These are phyloP conservation scores for Promerops cafer DNA, from an alignment of 2,113 vertebrate species.

Conservation along the genomic window DNA sequence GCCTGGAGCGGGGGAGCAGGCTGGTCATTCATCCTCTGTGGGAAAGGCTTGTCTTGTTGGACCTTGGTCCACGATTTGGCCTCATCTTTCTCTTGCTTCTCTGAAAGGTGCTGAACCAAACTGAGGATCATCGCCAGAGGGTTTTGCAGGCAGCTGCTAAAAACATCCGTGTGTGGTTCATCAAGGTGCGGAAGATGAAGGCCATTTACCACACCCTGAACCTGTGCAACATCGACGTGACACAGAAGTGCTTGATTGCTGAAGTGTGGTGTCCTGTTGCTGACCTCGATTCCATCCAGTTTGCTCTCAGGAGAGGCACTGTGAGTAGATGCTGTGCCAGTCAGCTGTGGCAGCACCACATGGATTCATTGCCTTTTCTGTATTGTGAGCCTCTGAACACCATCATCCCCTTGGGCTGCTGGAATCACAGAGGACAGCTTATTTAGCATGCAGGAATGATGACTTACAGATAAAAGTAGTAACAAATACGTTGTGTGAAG, in stretches of 20 bases:
- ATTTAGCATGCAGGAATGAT: background rate
- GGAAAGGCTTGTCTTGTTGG: background rate
- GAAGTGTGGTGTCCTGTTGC: conserved; percentile 97
- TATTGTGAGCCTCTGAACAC: background rate
- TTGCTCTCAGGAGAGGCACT: conserved; percentile 94
- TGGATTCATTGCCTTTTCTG: background rate
- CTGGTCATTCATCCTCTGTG: fast-evolving
- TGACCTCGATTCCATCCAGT: conserved; percentile 97
- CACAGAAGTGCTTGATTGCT: conserved; percentile 97
- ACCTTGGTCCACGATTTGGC: background rate
- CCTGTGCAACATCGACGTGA: conserved; percentile 97
- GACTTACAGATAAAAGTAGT: background rate
- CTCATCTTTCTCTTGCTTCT: background rate
- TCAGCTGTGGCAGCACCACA: background rate
- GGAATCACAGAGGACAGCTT: background rate
- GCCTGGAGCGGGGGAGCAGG: background rate
- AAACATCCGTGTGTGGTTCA: conserved; percentile 95
- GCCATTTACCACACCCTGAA: conserved; percentile 98
- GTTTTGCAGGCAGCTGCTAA: conserved; percentile 95
- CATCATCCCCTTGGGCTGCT: background rate
- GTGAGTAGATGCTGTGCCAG: conserved; percentile 71
- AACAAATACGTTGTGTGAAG: fast-evolving
- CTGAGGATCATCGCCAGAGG: conserved; percentile 94
- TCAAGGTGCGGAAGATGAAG: conserved; percentile 99
- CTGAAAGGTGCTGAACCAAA: conserved; percentile 93